Conservation (phyloP, 2,113 vertebrate genomes). For the Chauna torquata region DNA sequence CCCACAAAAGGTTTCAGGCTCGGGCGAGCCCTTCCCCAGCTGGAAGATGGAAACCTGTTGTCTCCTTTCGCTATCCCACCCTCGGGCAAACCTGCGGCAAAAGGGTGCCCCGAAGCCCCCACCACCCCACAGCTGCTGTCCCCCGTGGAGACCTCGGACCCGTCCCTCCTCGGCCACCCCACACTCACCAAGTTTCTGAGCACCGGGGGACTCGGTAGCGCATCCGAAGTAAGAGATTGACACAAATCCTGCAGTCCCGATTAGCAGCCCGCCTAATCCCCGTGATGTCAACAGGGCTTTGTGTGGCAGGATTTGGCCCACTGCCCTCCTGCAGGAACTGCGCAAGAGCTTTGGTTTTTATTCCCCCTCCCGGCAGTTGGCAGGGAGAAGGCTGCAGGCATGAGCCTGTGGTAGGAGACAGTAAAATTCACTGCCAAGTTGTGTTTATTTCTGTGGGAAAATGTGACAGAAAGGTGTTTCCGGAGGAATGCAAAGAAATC, state of each 20-base stretch:
- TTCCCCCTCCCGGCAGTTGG: neutral
- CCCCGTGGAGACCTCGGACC: rapidly evolving
- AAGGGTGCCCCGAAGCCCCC: neutral
- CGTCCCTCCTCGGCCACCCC: neutral
- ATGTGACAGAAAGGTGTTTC: neutral
- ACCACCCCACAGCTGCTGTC: neutral
- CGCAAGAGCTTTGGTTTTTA: neutral
- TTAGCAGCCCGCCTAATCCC: slow-evolving; percentile 7
- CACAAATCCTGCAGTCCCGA: neutral
- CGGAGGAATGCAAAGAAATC: neutral
- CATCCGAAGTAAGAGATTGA: neutral
- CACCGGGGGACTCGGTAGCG: rapidly evolving
- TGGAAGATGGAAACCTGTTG: neutral
- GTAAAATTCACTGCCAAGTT: neutral
- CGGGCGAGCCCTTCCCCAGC: rapidly evolving
- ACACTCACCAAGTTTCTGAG: neutral
- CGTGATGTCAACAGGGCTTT: neutral
- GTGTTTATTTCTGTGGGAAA: neutral
- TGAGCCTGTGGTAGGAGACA: neutral
- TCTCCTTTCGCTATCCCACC: neutral
- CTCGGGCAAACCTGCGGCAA: neutral
- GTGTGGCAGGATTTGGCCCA: neutral
- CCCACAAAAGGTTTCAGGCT: neutral
- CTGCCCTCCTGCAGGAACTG: neutral
- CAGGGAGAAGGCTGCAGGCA: neutral